A percentile compares a stretch with the other conserved stretches of the same genome.
Conservation (phyloP, 2,113 vertebrate genomes). For the Xenus cinereus region DNA sequence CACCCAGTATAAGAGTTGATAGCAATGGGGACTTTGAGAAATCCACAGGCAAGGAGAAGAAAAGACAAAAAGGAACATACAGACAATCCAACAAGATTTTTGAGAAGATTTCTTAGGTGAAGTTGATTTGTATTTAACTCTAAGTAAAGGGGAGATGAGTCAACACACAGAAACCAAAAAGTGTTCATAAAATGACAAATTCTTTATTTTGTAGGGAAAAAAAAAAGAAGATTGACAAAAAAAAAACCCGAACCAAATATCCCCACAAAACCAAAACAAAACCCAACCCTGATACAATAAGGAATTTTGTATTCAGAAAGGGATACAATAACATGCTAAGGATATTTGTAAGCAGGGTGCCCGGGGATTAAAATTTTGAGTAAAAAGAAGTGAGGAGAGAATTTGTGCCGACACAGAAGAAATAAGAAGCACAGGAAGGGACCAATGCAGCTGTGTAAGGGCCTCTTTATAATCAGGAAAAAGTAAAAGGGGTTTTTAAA, state of each 20-base stretch:
- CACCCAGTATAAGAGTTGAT: neutral
- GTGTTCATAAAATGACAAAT: neutral
- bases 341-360: neutral
- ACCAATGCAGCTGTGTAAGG: neutral
- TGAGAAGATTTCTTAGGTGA: neutral
- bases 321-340: neutral
- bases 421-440: neutral
- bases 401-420: neutral
- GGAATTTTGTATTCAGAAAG: neutral
- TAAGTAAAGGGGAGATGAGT: neutral
- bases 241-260: too few species aligned
- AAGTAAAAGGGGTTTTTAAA: neutral
- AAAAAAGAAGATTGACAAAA: neutral
- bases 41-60: accelerated
- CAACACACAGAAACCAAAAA: neutral
- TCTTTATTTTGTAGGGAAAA: neutral
- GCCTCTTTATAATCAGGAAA: neutral
- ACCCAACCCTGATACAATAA: neutral
- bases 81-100: neutral
- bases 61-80: neutral
- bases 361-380: neutral
- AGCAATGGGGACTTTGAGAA: neutral
- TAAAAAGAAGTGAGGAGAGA: neutral
- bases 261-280: neutral
- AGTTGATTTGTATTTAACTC: neutral